phyloP scores from a whole-genome alignment of 2,113 vertebrate genomes.

The Dasyurus viverrinus region DNA sequence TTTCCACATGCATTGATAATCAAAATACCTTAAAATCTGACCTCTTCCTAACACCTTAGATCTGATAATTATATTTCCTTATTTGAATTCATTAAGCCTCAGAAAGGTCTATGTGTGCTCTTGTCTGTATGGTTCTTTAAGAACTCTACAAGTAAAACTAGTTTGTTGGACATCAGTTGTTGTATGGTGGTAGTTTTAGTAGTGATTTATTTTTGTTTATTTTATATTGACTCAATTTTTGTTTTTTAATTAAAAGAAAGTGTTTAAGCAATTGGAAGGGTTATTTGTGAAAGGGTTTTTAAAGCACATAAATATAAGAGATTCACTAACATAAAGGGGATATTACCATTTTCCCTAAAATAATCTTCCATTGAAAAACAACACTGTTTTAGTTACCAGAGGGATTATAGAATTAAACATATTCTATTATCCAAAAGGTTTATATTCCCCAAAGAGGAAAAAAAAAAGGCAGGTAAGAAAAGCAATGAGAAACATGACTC shows the following conservation, averaged over 20 bases:
- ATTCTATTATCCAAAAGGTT: not conserved
- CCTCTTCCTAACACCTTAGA: not conserved
- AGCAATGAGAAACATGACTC: not conserved
- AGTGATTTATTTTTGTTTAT: not conserved
- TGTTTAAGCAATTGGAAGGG: slow-evolving; percentile 2
- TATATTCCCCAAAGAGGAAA: not conserved
- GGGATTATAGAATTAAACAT: not conserved
- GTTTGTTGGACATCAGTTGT: not conserved
- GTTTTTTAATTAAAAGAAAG: slow-evolving; percentile 17
- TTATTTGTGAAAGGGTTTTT: not conserved
- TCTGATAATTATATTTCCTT: not conserved
- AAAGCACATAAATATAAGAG: not conserved
- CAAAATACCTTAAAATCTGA: slow-evolving; percentile 37
- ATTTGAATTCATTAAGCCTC: not conserved
- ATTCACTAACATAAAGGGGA: slow-evolving; percentile 20
- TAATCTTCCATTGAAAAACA: not conserved
- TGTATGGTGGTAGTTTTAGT: not conserved
- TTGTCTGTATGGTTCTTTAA: not conserved
- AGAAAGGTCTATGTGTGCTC: not conserved
- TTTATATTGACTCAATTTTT: slow-evolving; percentile 2
- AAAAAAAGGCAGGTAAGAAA: not conserved
- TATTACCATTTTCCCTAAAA: not conserved
- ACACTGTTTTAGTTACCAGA: not conserved
- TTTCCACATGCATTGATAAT: not conserved
- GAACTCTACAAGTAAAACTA: not conserved